Evolutionary conservation across 2,113 vertebrate genomes (phyloP).

Genomic region (Myiopsitta monachus): DNA sequence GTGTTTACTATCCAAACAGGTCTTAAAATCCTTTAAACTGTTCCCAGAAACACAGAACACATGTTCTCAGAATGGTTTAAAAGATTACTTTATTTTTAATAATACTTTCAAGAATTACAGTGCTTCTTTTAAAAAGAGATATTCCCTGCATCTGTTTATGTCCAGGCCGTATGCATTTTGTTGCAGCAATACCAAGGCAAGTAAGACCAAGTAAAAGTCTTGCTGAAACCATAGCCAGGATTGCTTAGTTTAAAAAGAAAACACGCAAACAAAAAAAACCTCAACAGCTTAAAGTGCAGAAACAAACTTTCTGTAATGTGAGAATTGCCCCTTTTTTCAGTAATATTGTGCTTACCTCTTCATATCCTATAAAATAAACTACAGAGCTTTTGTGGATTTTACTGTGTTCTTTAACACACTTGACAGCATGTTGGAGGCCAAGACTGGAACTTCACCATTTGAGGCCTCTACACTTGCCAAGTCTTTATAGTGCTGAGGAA

Average conservation of each 20-base stretch:
- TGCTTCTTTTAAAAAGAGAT: neutral
- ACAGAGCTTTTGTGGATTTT: neutral
- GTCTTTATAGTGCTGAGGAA: neutral
- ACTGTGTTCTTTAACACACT: neutral
- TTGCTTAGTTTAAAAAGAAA: neutral
- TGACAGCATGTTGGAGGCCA: neutral
- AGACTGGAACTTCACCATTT: neutral
- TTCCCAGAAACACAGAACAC: constrained; percentile 51
- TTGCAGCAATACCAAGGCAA: neutral
- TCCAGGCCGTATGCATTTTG: neutral
- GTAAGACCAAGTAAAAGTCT: neutral
- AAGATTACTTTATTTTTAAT: constrained; percentile 26
- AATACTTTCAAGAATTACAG: neutral
- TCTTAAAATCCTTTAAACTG: constrained; percentile 42
- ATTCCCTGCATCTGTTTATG: neutral
- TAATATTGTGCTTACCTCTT: neutral
- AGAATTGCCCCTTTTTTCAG: neutral
- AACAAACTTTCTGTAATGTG: neutral
- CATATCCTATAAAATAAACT: neutral
- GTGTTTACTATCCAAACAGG: constrained; percentile 43
- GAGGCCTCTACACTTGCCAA: neutral
- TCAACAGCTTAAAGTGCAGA: neutral
- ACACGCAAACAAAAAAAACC: neutral
- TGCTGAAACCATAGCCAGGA: neutral
- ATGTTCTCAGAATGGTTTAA: constrained; percentile 31